Conservation (phyloP, 2,888 invertebrate species). For the Drosophila leonis region DNA sequence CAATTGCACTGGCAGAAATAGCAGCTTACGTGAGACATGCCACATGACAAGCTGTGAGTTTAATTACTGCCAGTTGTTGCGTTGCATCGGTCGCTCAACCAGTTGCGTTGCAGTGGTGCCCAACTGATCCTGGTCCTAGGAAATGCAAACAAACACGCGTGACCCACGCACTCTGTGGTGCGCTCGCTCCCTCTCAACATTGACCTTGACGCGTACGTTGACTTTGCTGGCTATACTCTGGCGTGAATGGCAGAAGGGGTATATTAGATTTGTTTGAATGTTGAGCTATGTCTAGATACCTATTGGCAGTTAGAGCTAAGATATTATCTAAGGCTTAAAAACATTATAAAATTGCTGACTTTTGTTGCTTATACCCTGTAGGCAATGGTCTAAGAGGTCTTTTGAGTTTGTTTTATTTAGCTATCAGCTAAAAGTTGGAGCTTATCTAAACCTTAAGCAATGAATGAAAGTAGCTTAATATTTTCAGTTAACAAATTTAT, state of each 20-base stretch:
- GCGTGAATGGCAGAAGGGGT: not conserved
- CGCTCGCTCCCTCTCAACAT: not conserved
- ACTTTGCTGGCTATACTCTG: conserved; percentile 12
- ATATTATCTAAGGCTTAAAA: not conserved
- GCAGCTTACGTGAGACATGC: conserved; percentile 14
- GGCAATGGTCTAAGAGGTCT: too few species aligned
- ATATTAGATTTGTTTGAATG: not conserved
- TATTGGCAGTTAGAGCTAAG: not conserved
- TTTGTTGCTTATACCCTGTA: too few species aligned
- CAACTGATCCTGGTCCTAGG: conserved; percentile 48
- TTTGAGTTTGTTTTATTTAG: too few species aligned
- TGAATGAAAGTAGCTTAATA: too few species aligned
- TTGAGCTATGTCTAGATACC: not conserved
- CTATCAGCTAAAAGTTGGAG: too few species aligned
- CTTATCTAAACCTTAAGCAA: too few species aligned
- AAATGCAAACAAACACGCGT: conserved; percentile 40
- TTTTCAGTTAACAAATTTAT: too few species aligned
- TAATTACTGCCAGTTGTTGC: conserved; percentile 42
- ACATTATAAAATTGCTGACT: not conserved
- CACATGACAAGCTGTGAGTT: conserved; percentile 52
- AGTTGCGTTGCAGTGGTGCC: not conserved
- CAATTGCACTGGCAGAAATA: conserved; percentile 26
- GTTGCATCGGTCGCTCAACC: conserved; percentile 34
- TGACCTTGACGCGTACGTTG: conserved; percentile 39
- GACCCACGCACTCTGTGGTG: not conserved